Percentiles rank a stretch among this genome's conserved stretches.
Evolutionary conservation across 2,797 vertebrate species (phyloP).

Genomic region (Urosaurus nigricauda): DNA sequence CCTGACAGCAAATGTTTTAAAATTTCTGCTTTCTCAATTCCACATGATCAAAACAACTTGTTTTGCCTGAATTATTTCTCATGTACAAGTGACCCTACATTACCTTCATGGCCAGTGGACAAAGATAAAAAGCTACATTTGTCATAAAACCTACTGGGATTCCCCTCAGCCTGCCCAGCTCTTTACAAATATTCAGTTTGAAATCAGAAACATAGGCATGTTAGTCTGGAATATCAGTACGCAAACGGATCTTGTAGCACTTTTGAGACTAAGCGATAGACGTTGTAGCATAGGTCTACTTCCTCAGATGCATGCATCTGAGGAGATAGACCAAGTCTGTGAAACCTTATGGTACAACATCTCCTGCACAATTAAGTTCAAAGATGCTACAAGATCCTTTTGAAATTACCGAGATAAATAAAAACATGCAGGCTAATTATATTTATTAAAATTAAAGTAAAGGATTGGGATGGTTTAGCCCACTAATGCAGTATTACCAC

Average conservation of each 20-base stretch:
- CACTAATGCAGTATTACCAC: conserved; percentile 31
- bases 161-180: conserved; percentile 1
- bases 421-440: conserved; percentile 47
- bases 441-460: conserved; percentile 37
- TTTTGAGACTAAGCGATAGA: too few relatives aligned
- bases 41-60: conserved; percentile 42
- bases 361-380: too few relatives aligned
- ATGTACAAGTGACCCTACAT: conserved; percentile 48
- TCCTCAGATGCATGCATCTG: too few relatives aligned
- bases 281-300: too few relatives aligned
- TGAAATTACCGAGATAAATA: conserved; percentile 55
- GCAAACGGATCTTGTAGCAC: too few relatives aligned
- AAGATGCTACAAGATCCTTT: too few relatives aligned
- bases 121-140: conserved; percentile 56
- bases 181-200: conserved; percentile 50
- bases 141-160: conserved; percentile 33
- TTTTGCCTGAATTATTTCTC: conserved; percentile 50
- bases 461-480: background rate
- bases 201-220: too few relatives aligned
- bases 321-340: too few relatives aligned
- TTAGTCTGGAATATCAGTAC: too few relatives aligned
- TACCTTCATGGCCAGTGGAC: conserved; percentile 49
- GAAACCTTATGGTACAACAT: too few relatives aligned
- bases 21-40: background rate
- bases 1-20: conserved; percentile 23